A percentile compares a stretch with the other conserved stretches of the same genome.
Conservation (phyloP, 2,888 invertebrate genomes). For the Mesochorus sp. region DNA sequence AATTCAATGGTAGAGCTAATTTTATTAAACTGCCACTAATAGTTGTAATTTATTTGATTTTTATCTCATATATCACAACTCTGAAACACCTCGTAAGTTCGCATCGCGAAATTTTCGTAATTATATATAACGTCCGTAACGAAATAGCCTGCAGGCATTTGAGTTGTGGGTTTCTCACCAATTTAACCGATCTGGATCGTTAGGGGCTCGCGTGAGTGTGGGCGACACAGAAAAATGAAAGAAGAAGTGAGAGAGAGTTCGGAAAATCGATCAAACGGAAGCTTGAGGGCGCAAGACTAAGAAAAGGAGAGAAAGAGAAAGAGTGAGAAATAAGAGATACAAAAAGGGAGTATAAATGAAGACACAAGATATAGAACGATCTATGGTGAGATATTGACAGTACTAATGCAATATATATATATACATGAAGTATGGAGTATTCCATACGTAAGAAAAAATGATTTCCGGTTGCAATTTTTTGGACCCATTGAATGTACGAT, state of each 20-base stretch:
- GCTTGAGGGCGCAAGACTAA: conserved; percentile 40
- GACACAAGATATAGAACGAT: neutral
- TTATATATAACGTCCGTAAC: neutral
- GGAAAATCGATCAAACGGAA: conserved; percentile 48
- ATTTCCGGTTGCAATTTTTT: too few relatives aligned
- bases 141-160: conserved; percentile 38
- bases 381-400: conserved; percentile 3
- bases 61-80: too few relatives aligned
- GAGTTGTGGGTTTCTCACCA: conserved; percentile 26
- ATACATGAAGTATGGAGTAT: too few relatives aligned
- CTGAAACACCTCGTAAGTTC: neutral
- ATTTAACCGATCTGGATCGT: conserved; percentile 52
- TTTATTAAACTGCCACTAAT: too few relatives aligned
- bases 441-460: too few relatives aligned
- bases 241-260: conserved; percentile 22
- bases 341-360: neutral
- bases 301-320: neutral
- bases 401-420: conserved; percentile 7
- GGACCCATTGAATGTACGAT: too few relatives aligned
- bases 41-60: too few relatives aligned
- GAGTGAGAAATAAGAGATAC: neutral
- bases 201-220: conserved; percentile 36
- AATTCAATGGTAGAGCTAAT: too few relatives aligned
- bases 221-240: conserved; percentile 38
- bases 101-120: conserved; percentile 1